Evolutionary conservation across 2,113 vertebrate species (phyloP).

Genomic region (Malurus alboscapulatus): DNA sequence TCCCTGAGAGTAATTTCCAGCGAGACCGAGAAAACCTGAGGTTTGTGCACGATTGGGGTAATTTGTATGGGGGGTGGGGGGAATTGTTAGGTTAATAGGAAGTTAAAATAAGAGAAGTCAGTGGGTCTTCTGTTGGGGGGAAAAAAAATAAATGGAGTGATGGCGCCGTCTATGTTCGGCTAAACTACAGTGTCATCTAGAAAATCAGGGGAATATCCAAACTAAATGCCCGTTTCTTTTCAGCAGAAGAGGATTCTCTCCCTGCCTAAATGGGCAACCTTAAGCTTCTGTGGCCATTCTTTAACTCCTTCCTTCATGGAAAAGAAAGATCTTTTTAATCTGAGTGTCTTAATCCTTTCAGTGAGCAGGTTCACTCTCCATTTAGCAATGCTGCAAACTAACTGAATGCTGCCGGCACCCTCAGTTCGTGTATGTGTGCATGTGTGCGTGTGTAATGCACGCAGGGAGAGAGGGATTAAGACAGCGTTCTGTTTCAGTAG

Average conservation of each 20-base stretch:
- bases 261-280: constrained; percentile 25
- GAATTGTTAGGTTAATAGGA: constrained; percentile 71
- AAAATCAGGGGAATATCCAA: constrained; percentile 73
- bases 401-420: background rate
- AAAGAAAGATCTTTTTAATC: constrained; percentile 24
- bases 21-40: constrained; percentile 43
- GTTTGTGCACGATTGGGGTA: constrained; percentile 52
- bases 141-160: constrained; percentile 78
- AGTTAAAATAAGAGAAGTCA: constrained; percentile 78
- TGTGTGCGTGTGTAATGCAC: background rate
- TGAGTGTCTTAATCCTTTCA: constrained; percentile 12
- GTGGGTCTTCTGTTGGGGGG: constrained; percentile 61
- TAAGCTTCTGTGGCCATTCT: background rate
- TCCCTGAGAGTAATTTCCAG: constrained; percentile 28
- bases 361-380: background rate
- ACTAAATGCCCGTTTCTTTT: constrained; percentile 67
- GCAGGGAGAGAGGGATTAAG: background rate
- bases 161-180: constrained; percentile 83
- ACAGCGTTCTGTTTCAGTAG: background rate
- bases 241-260: constrained; percentile 24
- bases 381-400: constrained; percentile 28
- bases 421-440: background rate
- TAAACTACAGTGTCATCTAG: constrained; percentile 76
- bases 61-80: constrained; percentile 6
- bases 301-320: background rate